Evolutionary conservation across 1,140 invertebrate species (phyloP).

Genomic region (Leptopilina boulardi): DNA sequence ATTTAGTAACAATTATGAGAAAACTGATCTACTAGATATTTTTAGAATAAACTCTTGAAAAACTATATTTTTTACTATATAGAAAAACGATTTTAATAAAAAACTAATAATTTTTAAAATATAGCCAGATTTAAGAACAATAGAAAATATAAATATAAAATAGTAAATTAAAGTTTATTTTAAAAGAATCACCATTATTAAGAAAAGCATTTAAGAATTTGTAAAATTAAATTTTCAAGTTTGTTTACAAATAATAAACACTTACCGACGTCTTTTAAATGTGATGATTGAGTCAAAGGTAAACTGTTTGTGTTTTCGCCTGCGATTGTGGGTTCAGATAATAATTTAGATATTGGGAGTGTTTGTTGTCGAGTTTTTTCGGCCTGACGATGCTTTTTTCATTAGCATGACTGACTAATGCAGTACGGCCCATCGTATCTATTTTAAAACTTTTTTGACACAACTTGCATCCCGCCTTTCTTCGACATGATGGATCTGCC

Average conservation of each 20-base stretch:
- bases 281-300: slow-evolving; percentile 2
- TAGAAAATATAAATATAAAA: too few species aligned
- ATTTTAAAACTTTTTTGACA: not conserved
- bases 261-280: not conserved
- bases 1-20: not conserved
- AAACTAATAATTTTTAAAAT: too few species aligned
- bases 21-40: too few species aligned
- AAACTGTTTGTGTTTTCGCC: not conserved
- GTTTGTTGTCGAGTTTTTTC: not conserved
- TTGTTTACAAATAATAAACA: not conserved
- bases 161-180: too few species aligned
- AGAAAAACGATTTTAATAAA: too few species aligned
- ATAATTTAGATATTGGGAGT: slow-evolving; percentile 1
- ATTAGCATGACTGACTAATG: not conserved
- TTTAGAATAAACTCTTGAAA: too few species aligned
- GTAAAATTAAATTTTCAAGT: not conserved
- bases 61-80: too few species aligned
- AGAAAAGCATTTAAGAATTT: not conserved
- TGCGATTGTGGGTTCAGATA: not conserved
- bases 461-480: not conserved
- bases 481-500: not conserved
- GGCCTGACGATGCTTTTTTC: not conserved
- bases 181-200: not conserved
- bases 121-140: too few species aligned
- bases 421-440: not conserved